Conservation (phyloP, 2,888 invertebrate genomes). For the Ethmia dodecea region DNA sequence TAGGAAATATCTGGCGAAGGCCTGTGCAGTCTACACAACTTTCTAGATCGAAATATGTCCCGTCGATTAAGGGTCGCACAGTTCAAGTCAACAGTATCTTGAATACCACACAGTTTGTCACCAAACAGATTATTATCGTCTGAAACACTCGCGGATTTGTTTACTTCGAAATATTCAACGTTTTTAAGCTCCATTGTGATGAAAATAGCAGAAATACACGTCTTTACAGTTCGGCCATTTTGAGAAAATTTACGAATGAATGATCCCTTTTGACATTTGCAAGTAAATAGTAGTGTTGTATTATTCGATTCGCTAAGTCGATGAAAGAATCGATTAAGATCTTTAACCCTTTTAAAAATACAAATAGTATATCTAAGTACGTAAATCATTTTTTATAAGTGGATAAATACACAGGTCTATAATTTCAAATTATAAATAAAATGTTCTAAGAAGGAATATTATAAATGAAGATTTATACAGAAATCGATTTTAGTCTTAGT, state of each 20-base stretch:
- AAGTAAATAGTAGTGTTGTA: too few relatives aligned
- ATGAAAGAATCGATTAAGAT: too few relatives aligned
- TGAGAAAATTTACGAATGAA: conserved; percentile 49
- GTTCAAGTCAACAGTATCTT: conserved; percentile 9
- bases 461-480: too few relatives aligned
- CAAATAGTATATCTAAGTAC: too few relatives aligned
- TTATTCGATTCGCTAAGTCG: too few relatives aligned
- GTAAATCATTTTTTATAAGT: too few relatives aligned
- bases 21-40: conserved; percentile 44
- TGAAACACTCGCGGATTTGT: conserved; percentile 42
- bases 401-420: too few relatives aligned
- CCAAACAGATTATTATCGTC: conserved; percentile 37
- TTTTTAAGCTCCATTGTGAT: conserved; percentile 66
- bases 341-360: too few relatives aligned
- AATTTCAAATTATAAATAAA: too few relatives aligned
- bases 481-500: too few relatives aligned
- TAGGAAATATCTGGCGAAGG: conserved; percentile 46
- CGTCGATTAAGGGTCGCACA: conserved; percentile 23
- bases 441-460: too few relatives aligned
- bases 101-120: conserved; percentile 36
- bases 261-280: too few relatives aligned
- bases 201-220: conserved; percentile 54
- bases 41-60: conserved; percentile 32
- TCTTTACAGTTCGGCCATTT: conserved; percentile 75
- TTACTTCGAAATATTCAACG: conserved; percentile 43